Conservation (phyloP, 2,113 vertebrate species). For the Pomatostomus ruficeps region DNA sequence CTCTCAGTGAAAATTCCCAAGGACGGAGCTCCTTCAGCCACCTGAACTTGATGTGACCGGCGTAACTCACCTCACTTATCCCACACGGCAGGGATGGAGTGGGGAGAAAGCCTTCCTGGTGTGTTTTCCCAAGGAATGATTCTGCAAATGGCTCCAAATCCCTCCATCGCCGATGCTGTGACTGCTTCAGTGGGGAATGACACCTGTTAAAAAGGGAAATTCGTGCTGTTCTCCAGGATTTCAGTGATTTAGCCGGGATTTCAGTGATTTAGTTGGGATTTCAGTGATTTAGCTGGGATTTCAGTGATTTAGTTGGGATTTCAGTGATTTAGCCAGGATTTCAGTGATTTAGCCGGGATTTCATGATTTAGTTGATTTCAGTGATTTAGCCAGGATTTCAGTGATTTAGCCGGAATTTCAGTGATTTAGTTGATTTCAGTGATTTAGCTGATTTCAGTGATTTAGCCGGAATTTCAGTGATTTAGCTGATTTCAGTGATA, state of each 20-base stretch:
- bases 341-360: no score
- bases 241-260: no score
- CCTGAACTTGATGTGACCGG: not conserved
- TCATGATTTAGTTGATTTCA: no score
- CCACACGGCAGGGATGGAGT: accelerated
- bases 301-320: no score
- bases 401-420: no score
- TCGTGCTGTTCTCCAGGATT: not conserved
- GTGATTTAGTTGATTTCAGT: no score
- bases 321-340: no score
- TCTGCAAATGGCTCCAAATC: not conserved
- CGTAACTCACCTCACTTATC: not conserved
- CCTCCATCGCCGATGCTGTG: accelerated
- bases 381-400: no score
- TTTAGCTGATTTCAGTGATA: not conserved
- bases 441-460: no score
- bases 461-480: not conserved
- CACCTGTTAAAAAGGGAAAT: not conserved
- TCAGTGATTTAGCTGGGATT: no score
- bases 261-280: no score
- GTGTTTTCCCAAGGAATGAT: not conserved
- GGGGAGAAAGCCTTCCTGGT: not conserved
- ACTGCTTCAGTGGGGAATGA: not conserved
- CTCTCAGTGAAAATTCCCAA: not conserved
- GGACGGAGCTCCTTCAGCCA: not conserved